Evolutionary conservation across 2,888 invertebrate genomes (phyloP).

Genomic region (Hylaea fasciaria): DNA sequence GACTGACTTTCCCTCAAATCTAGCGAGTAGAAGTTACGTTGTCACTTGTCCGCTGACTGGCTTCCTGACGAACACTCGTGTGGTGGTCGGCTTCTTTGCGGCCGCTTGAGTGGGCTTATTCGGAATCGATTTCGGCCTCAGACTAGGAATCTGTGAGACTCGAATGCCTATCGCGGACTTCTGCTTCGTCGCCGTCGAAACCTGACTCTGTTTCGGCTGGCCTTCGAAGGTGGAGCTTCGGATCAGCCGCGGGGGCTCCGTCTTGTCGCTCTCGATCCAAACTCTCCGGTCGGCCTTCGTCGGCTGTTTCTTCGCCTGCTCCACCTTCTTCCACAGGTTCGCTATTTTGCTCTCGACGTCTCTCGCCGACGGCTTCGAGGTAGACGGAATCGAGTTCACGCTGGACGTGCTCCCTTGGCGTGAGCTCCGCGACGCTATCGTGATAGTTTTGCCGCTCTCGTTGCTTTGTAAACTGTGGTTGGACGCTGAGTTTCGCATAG

Average conservation of each 20-base stretch:
- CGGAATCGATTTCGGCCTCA: slow-evolving; percentile 64
- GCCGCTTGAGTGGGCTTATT: slow-evolving; percentile 51
- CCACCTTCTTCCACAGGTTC: slow-evolving; percentile 91
- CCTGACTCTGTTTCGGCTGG: slow-evolving; percentile 68
- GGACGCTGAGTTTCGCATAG: slow-evolving; percentile 81
- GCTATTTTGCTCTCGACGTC: slow-evolving; percentile 92
- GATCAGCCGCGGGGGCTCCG: slow-evolving; percentile 77
- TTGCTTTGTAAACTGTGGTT: slow-evolving; percentile 84
- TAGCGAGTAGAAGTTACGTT: slow-evolving; percentile 46
- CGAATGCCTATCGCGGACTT: slow-evolving; percentile 78
- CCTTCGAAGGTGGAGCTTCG: slow-evolving; percentile 88
- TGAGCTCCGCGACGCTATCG: slow-evolving; percentile 66
- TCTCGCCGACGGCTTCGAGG: slow-evolving; percentile 75
- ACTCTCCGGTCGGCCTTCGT: slow-evolving; percentile 85
- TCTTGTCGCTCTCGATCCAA: slow-evolving; percentile 82
- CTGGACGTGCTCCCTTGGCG: slow-evolving; percentile 81
- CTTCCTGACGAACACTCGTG: slow-evolving; percentile 67
- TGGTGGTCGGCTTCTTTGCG: slow-evolving; percentile 58
- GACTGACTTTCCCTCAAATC: slow-evolving; percentile 17
- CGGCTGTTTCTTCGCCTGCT: slow-evolving; percentile 86
- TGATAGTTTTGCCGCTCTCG: slow-evolving; percentile 77
- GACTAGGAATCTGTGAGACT: slow-evolving; percentile 76
- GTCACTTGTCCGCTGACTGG: slow-evolving; percentile 61
- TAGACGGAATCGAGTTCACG: slow-evolving; percentile 85
- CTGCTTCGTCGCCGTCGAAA: slow-evolving; percentile 73